Conservation (phyloP, 1,140 invertebrate species). For the Eubasilissa regina region DNA sequence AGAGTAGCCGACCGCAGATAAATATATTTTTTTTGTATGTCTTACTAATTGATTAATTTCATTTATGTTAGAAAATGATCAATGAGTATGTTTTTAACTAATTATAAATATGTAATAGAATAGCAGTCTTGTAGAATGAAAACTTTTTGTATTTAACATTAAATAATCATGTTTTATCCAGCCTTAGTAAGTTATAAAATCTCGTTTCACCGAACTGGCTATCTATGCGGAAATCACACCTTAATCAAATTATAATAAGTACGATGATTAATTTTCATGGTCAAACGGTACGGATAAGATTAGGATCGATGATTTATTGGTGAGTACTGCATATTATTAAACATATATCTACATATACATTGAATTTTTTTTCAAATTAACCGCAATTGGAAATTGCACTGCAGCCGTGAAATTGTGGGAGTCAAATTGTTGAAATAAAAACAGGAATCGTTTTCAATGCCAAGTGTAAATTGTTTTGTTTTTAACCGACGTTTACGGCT, state of each 20-base stretch:
- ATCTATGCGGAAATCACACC: slow-evolving; percentile 6
- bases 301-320: not conserved
- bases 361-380: not conserved
- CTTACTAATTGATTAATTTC: no score
- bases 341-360: no score
- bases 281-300: not conserved
- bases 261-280: slow-evolving; percentile 12
- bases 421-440: slow-evolving; percentile 5
- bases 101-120: no score
- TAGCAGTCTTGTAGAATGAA: no score
- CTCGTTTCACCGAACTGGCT: not conserved
- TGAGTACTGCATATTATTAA: not conserved
- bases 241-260: slow-evolving; percentile 14
- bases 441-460: slow-evolving; percentile 8
- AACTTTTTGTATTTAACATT: no score
- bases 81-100: no score
- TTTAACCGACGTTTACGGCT: not conserved
- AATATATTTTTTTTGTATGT: no score
- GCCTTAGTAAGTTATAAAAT: no score
- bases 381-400: not conserved
- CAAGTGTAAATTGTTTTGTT: slow-evolving; percentile 24
- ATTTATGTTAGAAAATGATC: no score
- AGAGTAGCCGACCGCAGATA: no score
- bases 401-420: slow-evolving; percentile 29
- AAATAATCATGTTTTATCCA: no score